Base-by-base conservation (phyloP, 1,140 invertebrate species). In the Tyrophagus putrescentiae region DNA sequence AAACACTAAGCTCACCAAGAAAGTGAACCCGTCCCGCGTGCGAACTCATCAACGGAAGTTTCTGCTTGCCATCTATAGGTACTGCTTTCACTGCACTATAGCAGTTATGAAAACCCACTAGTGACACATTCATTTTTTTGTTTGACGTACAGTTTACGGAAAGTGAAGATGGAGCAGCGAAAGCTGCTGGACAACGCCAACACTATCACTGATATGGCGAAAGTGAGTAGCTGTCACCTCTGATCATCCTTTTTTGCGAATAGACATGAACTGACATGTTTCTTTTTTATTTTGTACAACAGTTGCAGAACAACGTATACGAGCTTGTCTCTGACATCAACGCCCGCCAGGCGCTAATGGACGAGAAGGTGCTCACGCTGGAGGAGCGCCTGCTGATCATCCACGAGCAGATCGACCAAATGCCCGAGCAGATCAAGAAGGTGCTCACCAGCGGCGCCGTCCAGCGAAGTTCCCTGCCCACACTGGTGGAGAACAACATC, bases 101-200 rank as follows among this genome's bases (percentile, higher is more conserved):
- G n/a, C n/a, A n/a, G n/a, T n/a, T n/a, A n/a, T n/a, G n/a, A n/a
- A n/a, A 59, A n/a, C 45, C 32, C 34, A 61, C 62, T 62, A 41
- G 16, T 69, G 23, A 58, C 29, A 60, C 7, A 6, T 16, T 29
- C 21, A 29, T 60, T 7, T 23, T 13, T 61, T 60, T 58, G 33
- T 21, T 7, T 60, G 25, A 13, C 7, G 78, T 80, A 65, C 74
- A 98, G 93, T 74, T 82, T 98, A 73, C 79, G 94, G 71, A 94
- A 97, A 80, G 92, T 98, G 36, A 98, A 98, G 79, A 95, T 97
- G 87, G 94, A 98, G 79, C 95, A 99, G 79, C 79, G 95, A 73
- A 99, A 98, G 77, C 76, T 99, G 67, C 93, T 94, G 84, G 95
- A 99, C 73, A 98, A 97, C 73, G 89, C 93, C 66, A 98, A 95